Base-by-base conservation (phyloP, 2,797 vertebrate genomes). In the Intellagama lesueurii region DNA sequence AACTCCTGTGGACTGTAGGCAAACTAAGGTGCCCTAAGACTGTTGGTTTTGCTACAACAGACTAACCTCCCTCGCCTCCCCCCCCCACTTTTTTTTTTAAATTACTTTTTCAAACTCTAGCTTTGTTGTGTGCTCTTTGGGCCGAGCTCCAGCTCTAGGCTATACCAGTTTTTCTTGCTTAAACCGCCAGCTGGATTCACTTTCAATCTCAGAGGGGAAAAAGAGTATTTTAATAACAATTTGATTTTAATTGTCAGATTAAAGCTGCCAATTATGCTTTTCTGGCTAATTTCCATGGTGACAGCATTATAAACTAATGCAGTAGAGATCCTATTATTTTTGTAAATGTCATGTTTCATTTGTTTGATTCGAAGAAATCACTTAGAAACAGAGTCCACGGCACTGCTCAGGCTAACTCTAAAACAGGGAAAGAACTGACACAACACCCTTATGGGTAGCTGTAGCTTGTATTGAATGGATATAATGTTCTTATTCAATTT, bases 401-500 rank as follows among this genome's bases (percentile, higher is more conserved):
- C 4, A 80, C 2, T 75, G 47, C 11, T 78, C 17, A 87, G 11
- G 4, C 76, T 70, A 24, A 80, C 90, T 87, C 28, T 70, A 80
- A 92, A 93, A 90, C 0, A 80, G 64, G 70, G 92, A 90, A 19
- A 70, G 49, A 77, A 86, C 79, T 44, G 87, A 77, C 85, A 81
- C n/a, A 87, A 44, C 76, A 87, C 0, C 11, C 87, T 81, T 85
- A 47, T 87, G 86, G 44, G 0, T 79, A 92, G 89, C 49, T 92
- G 89, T 91, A 80, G 6, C 85, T 93, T 92, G 86, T 90, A 94
- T 93, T 93, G 92, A 90, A 52, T 84, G 35, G 40, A 88, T 92
- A 89, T 68, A 91, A 92, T 86, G 85, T 77, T 88, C 87, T 83
- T 88, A 86, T 93, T 95, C 95, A 95, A 95, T 96, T 95, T 94